phyloP scores from a whole-genome alignment of 1,140 invertebrate genomes.

The Solenopsis invicta region DNA sequence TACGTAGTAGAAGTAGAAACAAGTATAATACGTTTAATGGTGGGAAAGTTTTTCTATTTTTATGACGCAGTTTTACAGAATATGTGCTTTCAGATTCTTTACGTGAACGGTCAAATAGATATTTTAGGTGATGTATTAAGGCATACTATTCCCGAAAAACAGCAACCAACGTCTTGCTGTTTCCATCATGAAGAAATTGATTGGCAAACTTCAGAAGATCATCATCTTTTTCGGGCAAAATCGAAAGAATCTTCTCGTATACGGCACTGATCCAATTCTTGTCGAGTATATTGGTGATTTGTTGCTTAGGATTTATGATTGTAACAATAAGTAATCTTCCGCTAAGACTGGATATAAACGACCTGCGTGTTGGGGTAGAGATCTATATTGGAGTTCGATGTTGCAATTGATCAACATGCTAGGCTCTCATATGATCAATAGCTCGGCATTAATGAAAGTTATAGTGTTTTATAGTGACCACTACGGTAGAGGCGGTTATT shows the following conservation, averaged over 20 bases:
- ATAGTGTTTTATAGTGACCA: slow-evolving; percentile 57
- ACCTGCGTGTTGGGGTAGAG: background rate
- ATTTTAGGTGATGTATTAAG: slow-evolving; percentile 43
- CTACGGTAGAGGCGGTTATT: slow-evolving; percentile 54
- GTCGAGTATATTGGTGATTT: slow-evolving; percentile 58
- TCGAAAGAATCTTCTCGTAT: slow-evolving; percentile 63
- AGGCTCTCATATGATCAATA: background rate
- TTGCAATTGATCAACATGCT: slow-evolving; percentile 42
- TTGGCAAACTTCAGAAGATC: slow-evolving; percentile 56
- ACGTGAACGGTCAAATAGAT: slow-evolving; percentile 58
- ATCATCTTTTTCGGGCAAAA: slow-evolving; percentile 46
- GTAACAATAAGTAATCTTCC: slow-evolving; percentile 52
- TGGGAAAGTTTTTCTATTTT: background rate
- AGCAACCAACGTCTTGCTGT: background rate
- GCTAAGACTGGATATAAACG: background rate
- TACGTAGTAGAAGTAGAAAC: too few relatives aligned
- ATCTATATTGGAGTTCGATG: slow-evolving; percentile 17
- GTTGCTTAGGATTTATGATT: slow-evolving; percentile 55
- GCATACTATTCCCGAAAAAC: background rate
- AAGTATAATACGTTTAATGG: too few relatives aligned
- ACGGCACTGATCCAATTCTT: slow-evolving; percentile 64
- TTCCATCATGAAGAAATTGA: background rate
- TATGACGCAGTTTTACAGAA: background rate
- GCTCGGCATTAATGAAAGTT: slow-evolving; percentile 33
- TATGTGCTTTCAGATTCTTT: slow-evolving; percentile 58